Evolutionary conservation across 2,113 vertebrate species (phyloP).

Genomic region (Tichodroma muraria): DNA sequence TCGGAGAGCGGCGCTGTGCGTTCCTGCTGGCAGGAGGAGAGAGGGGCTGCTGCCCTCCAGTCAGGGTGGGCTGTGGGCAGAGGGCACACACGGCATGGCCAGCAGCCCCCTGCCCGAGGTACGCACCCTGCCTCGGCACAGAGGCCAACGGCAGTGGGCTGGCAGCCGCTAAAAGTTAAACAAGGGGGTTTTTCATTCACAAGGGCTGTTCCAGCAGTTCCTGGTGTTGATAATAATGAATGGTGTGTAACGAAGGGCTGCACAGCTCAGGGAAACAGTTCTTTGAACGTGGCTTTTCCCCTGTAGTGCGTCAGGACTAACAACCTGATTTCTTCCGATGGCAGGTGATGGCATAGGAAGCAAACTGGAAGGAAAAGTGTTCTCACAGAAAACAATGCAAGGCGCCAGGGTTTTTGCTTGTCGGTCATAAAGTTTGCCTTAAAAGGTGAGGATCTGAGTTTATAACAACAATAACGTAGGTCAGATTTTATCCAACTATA

Average conservation of each 20-base stretch:
- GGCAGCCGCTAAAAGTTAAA: slow-evolving; percentile 2
- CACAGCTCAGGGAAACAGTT: neutral
- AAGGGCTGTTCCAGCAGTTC: neutral
- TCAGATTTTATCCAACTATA: neutral
- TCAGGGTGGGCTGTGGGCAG: neutral
- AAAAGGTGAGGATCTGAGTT: neutral
- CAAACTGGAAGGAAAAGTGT: neutral
- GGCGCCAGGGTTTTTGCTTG: neutral
- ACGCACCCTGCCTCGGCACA: neutral
- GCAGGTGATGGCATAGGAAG: neutral
- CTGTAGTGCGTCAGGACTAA: neutral
- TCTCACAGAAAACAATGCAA: neutral
- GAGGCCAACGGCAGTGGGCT: neutral
- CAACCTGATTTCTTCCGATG: neutral
- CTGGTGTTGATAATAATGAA: slow-evolving; percentile 41
- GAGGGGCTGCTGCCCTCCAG: neutral
- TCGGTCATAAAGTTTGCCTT: neutral
- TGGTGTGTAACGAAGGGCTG: slow-evolving; percentile 40
- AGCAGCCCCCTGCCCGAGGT: neutral
- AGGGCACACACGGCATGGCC: neutral
- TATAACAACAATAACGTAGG: neutral
- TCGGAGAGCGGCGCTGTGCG: neutral
- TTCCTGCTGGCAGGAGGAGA: neutral
- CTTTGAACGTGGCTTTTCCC: slow-evolving; percentile 11
- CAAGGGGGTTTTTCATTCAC: slow-evolving; percentile 15